phyloP scores from a whole-genome alignment of 2,888 invertebrate genomes.

The Deilephila porcellus region DNA sequence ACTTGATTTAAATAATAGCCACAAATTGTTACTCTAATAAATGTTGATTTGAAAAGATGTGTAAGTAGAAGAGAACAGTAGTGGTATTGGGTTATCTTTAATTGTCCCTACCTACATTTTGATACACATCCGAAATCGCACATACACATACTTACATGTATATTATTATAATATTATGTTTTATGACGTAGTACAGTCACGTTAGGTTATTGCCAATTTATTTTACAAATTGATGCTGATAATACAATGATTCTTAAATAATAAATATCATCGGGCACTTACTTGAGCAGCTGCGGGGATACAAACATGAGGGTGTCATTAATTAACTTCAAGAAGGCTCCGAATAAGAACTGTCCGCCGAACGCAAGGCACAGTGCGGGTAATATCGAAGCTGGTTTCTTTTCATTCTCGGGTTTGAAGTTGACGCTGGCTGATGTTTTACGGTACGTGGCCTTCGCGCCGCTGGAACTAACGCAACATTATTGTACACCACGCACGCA shows the following conservation, averaged over 20 bases:
- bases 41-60: not conserved
- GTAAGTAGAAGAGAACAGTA: not conserved
- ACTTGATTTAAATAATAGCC: not conserved
- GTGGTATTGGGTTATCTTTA: not conserved
- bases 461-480: conserved; percentile 56
- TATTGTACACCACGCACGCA: not conserved
- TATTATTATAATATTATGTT: no score
- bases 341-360: conserved; percentile 93
- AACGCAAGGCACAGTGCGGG: conserved; percentile 94
- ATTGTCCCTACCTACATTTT: no score
- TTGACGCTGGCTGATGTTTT: conserved; percentile 89
- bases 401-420: conserved; percentile 87
- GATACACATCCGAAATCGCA: no score
- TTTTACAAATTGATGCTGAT: no score
- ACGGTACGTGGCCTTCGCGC: conserved; percentile 87
- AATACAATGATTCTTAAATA: no score
- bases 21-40: not conserved
- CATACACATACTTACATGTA: no score
- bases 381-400: conserved; percentile 92
- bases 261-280: conserved; percentile 52
- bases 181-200: no score
- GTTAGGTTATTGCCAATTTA: no score
- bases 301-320: conserved; percentile 95
- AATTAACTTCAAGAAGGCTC: conserved; percentile 91
- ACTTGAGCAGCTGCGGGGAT: conserved; percentile 95